These are phyloP conservation scores for Zygothrica quintamaculata DNA, from an alignment of 2,888 invertebrate genomes.

Conservation along the genomic window DNA sequence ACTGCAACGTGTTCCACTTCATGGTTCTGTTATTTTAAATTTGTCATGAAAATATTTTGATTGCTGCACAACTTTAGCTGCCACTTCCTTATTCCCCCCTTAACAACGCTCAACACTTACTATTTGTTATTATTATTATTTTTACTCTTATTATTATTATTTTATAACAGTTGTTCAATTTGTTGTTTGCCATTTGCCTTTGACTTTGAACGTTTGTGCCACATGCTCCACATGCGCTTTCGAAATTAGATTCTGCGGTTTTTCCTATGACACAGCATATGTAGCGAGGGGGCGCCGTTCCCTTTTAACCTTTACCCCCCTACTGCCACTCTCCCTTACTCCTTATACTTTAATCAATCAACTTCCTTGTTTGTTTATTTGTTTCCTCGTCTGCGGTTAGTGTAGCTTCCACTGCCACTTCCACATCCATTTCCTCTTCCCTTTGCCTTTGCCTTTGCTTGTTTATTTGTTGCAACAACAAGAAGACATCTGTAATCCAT, in stretches of 20 bases:
- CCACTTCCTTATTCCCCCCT: constrained; percentile 17
- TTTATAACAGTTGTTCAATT: constrained; percentile 20
- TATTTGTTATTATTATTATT: constrained; percentile 1
- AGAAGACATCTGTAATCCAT: too few relatives aligned
- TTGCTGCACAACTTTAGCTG: constrained; percentile 60
- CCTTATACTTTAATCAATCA: constrained; percentile 38
- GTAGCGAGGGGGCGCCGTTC: background rate
- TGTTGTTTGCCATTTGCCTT: constrained; percentile 51
- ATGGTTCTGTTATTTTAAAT: constrained; percentile 78
- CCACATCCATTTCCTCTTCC: too few relatives aligned
- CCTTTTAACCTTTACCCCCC: constrained; percentile 15
- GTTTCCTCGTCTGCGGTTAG: constrained; percentile 53
- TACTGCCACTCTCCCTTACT: background rate
- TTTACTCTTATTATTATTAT: background rate
- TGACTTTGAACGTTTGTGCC: constrained; percentile 30
- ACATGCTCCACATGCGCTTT: constrained; percentile 64
- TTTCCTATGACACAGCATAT: constrained; percentile 20
- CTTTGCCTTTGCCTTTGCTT: constrained; percentile 6
- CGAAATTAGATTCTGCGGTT: constrained; percentile 76
- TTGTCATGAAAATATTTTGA: constrained; percentile 81
- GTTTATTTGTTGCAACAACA: constrained; percentile 36
- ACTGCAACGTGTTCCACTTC: constrained; percentile 75
- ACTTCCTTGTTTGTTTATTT: constrained; percentile 44
- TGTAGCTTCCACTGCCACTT: too few relatives aligned
- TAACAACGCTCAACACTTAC: too few relatives aligned